Evolutionary conservation across 64 coral and sea anemone genomes (phyloP).

Genomic region (Actinia tenebrosa): DNA sequence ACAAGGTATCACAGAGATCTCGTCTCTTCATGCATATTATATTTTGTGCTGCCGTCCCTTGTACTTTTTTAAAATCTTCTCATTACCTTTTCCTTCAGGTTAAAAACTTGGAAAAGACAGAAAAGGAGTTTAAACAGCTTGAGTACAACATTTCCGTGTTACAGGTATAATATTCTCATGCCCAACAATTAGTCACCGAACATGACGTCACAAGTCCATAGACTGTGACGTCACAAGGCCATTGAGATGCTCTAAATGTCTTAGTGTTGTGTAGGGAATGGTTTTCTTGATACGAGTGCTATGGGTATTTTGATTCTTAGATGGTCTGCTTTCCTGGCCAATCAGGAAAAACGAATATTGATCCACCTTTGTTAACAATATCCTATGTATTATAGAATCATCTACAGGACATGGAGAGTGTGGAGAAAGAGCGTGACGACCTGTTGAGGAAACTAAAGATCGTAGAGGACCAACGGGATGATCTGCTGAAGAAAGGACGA

Average conservation of each 20-base stretch:
- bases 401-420: constrained; percentile 82
- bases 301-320: no score
- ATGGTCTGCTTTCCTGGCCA: no score
- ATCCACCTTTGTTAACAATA: not conserved
- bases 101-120: constrained; percentile 83
- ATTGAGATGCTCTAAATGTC: no score
- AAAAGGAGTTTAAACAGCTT: constrained; percentile 77
- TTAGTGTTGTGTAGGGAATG: no score
- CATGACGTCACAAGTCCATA: no score
- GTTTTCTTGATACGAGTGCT: no score
- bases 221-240: no score
- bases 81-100: constrained; percentile 32
- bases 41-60: not conserved
- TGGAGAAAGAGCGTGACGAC: constrained; percentile 79
- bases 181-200: not conserved
- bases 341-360: no score
- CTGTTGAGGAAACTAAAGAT: constrained; percentile 60
- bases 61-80: not conserved
- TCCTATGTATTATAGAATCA: constrained; percentile 49
- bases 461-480: constrained; percentile 80
- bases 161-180: constrained; percentile 37
- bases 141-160: constrained; percentile 73
- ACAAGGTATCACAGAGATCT: constrained; percentile 44
- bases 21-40: not conserved
- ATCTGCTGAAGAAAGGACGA: constrained; percentile 76